These are phyloP conservation scores for Cryptomyrus ogoouensis DNA, from an alignment of 2,113 vertebrate species.

Conservation along the genomic window DNA sequence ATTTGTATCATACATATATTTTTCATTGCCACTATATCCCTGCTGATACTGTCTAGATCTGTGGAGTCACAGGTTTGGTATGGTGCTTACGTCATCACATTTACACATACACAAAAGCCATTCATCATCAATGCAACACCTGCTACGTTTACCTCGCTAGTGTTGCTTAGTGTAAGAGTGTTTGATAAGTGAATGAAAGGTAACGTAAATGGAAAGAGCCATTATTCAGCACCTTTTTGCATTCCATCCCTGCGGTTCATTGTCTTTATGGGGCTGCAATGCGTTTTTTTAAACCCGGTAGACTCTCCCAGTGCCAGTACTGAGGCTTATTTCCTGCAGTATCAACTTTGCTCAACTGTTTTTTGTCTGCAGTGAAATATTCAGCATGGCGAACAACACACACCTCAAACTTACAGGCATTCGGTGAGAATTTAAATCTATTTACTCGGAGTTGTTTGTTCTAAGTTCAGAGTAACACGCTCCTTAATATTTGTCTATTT, in stretches of 20 bases:
- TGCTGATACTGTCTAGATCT: background rate
- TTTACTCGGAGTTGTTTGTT: background rate
- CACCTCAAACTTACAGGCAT: background rate
- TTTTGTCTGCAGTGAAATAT: background rate
- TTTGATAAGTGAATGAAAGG: background rate
- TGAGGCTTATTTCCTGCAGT: background rate
- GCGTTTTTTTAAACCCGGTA: background rate
- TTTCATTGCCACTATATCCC: background rate
- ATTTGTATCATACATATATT: background rate
- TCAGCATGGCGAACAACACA: background rate
- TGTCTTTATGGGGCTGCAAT: background rate
- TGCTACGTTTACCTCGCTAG: background rate
- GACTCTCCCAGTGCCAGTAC: background rate
- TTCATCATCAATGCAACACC: background rate
- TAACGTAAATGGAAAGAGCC: background rate
- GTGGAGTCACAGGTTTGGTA: background rate
- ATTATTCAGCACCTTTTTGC: background rate
- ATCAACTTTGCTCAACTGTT: background rate
- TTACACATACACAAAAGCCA: background rate
- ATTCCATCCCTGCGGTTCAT: background rate
- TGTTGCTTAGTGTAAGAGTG: background rate
- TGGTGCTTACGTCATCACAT: background rate
- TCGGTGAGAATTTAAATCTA: background rate
- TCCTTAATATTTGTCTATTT: background rate
- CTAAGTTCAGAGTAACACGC: background rate